Evolutionary conservation across 2,888 invertebrate genomes (phyloP), one percentile per base, ranked within the genome.

Genomic region (Tetragonisca angustula): DNA sequence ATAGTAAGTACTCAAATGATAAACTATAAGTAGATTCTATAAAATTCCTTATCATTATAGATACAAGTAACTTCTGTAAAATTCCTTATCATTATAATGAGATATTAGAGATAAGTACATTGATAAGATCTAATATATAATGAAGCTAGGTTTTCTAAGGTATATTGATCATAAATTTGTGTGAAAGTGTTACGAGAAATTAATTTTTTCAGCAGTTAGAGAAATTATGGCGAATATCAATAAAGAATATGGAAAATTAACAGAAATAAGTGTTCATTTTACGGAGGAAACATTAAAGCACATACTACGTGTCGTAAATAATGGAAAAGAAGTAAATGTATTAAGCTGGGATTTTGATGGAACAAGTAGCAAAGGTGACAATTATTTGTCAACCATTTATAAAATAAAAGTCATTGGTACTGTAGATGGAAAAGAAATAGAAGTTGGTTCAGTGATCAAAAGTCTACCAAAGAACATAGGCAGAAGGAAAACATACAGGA

Each of bases 361-460:
- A 43, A 94, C 94, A 13, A 95, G 94, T 81, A 95, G 95, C 72
- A 97, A 96, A 93, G 97, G 97, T 0, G 97, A 97, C 90, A 96
- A 96, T 0, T 97, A 97, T 90, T 92, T 97, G 71, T 97, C 97
- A 88, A 96, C 96, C 82, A 95, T 97, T 0, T 96, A 95, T 71
- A 95, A 96, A 59, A 95, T 97, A 52, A 95, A 94, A 72, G 94
- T 97, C 6, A 93, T 94, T 77, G 96, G 96, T 2, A 91, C 90
- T 70, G 93, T 94, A 17, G 82, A 92, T 49, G 92, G 92, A 5
- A 92, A 92, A 19, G 70, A 88, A 0, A 94, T 94, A 62, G 89
- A 94, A 69, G 92, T 96, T 0, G 96, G 96, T 90, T 93, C 97
- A 0, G 95, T 97, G 21, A 95, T 96, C 0, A 97, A 97, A 93